Evolutionary conservation across 2,797 vertebrate species (phyloP), one percentile per base, ranked within the genome.

Genomic region (Sebastes vulpes): DNA sequence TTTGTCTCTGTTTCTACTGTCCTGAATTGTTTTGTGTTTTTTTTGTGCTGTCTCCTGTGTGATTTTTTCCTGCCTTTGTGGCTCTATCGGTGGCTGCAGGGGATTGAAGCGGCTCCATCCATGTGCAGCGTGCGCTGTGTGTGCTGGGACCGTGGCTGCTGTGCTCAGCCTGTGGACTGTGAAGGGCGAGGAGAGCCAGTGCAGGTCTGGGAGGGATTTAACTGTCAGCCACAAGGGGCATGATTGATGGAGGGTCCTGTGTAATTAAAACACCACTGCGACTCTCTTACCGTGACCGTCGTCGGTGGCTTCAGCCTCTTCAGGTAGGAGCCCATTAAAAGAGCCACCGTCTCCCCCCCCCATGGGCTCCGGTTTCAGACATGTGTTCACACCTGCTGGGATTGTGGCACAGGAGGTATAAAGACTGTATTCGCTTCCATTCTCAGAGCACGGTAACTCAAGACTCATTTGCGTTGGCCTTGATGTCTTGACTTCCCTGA

Each of bases 261-360:
- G 74, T 94, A 95, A 93, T 94, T 95, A 94, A 94, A 90, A 91
- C 82, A 89, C 80, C 77, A 78, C 84, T 69, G 66, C 50, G 72
- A 85, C 84, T 82, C 75, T 77, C 58, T 83, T 35, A 65, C 61
- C 7, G 29, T 32, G 48, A 80, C 75, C 74, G 69, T 48, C 54
- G 73, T 76, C 8, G 31, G 77, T 79, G 86, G 77, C 74, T 77
- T 64, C 56, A 35, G 16, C 76, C 74, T 88, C 75, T 77, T 82
- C 75, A 88, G 81, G 63, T 82, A 53, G 77, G 73, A 87, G 71
- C 65, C 75, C 72, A 86, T 81, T 90, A 84, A 79, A 79, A 79
- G 77, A 75, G 20, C 61, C 56, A 35, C 56, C 26, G 1, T 32
- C 78, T 74, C 28, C 18, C 14, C 46, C 31, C 60, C 84, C 82